Evolutionary conservation across 1,140 invertebrate genomes (phyloP), one percentile per base, ranked within the genome.

Genomic region (Psilanteris sp.): DNA sequence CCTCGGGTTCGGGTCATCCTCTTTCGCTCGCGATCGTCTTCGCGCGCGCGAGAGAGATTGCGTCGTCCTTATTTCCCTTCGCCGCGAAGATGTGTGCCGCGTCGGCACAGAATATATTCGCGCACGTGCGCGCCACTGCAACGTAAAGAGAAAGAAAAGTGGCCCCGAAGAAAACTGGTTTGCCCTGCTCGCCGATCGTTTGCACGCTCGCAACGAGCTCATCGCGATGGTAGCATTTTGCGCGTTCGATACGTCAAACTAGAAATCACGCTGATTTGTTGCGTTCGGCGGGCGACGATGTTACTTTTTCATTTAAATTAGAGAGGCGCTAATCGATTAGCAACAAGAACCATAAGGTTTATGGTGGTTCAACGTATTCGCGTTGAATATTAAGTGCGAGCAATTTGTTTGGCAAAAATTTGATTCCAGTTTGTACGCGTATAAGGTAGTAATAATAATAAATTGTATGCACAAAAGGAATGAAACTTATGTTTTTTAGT

Each of bases 51-150:
- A 46, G 26, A 46, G 26, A 43, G 34, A 61, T 46, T 61, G 61
- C 57, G 22, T 71, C 46, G 24, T 67, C 57, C 59, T 71, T 77
- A 64, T 70, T 68, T 64, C 36, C 46, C 41, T 57, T 62, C 46
- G 32, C 39, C 24, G 9, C 15, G 7, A 29, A 22, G n/a, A 46
- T 57, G 34, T 44, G 22, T 34, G 36, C 37, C 43, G 31, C 36
- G 44, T 50, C 26, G 39, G 72, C 75, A 61, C 70, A 52, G 70
- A 70, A 72, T 62, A 72, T 50, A 62, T 72, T 72, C 50, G 77
- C 81, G 81, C 82, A 84, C 82, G 82, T 84, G 83, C 82, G 82
- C 79, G 55, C 55, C 54, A 77, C 75, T 78, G 68, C 71, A 61
- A 20, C 64, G 39, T 48, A 27, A 22, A 66, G 61, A 79, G 62